These are phyloP conservation scores for Lemur catta DNA, from an alignment of 2,797 vertebrate genomes.

Conservation along the genomic window DNA sequence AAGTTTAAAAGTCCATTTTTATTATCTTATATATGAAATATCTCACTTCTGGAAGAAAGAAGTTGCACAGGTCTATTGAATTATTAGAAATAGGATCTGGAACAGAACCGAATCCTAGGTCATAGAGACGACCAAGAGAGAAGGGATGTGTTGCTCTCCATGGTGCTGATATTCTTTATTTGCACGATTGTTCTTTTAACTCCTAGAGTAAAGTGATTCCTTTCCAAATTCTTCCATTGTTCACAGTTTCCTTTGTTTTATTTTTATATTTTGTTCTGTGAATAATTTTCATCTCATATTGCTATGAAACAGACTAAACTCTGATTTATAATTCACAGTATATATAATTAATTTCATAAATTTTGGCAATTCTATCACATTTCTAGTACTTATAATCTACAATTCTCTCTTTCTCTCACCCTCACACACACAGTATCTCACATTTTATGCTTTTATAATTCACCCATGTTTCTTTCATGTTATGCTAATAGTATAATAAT, in stretches of 20 bases:
- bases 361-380: background rate
- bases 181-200: background rate
- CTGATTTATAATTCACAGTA: background rate
- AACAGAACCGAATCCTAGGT: background rate
- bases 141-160: background rate
- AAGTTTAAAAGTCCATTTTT: background rate
- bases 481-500: background rate
- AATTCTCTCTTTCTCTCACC: background rate
- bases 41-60: background rate
- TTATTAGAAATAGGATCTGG: background rate
- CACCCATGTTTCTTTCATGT: background rate
- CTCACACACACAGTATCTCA: background rate
- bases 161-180: background rate
- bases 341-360: background rate
- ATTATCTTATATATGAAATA: background rate
- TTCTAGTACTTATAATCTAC: background rate
- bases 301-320: background rate
- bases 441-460: background rate
- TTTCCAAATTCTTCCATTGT: background rate
- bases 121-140: background rate
- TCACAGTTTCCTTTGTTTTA: background rate
- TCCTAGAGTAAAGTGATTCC: background rate
- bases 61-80: background rate
- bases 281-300: background rate
- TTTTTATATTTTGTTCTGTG: background rate